Base-by-base conservation (phyloP, 2,888 invertebrate genomes). In the Drosophila limbata region DNA sequence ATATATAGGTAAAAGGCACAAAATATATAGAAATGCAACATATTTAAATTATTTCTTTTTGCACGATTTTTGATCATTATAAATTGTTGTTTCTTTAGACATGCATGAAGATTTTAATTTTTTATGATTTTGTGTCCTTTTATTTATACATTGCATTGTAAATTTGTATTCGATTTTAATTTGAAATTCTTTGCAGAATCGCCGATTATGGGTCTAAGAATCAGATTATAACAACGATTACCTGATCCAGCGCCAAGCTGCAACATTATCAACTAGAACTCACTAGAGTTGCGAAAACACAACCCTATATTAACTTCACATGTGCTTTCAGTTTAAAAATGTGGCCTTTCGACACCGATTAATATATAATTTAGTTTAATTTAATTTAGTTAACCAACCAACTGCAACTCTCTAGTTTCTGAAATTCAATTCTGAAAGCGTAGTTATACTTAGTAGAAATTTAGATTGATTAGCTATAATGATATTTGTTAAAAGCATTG, bases 171-270 rank as follows among this genome's bases (percentile, higher is more conserved):
- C 1, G 13, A 6, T 39, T 9, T 11, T 21, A 31, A 45, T 35
- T 11, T 6, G 8, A 15, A 6, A 37, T 59, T 53, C 6, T 3
- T 50, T 42, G 10, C 79, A 94, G 94, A 94, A 93, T 94, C 93
- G 89, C 93, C 93, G 93, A 94, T 94, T 92, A 93, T 93, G 93
- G 94, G 94, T 90, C 93, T 94, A 93, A 93, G 93, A 93, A 94
- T 94, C 94, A 94, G 93, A 92, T 93, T 94, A 90, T 94, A 92
- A 94, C 94, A 73, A 93, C 93, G 69, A 93, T 94, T 81, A 93
- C 92, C 79, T 92, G 90, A 92, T 90, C 75, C 75, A 78, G 65
- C 69, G 77, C 71, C 63, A 76, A 81, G 66, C 37, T 68, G 72
- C 52, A 69, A 50, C 55, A 45, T 40, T 40, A 37, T 42, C 45